These are phyloP conservation scores for Tethea ocularis DNA, from an alignment of 2,888 invertebrate species.

Conservation along the genomic window DNA sequence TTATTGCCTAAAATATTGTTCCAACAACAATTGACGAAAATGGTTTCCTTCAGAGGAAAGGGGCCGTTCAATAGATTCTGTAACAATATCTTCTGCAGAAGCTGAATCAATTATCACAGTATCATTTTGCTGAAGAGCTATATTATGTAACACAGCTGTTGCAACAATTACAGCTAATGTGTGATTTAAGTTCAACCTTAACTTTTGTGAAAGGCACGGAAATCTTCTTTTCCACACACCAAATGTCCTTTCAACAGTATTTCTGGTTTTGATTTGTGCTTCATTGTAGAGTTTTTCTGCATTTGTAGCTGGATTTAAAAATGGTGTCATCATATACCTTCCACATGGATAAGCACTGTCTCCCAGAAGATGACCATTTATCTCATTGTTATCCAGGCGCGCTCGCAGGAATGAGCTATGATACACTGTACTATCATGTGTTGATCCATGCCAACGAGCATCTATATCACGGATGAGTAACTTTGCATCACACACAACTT, in stretches of 20 bases:
- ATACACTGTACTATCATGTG: too few relatives aligned
- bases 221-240: constrained; percentile 30
- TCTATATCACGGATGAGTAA: constrained; percentile 23
- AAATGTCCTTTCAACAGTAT: constrained; percentile 27
- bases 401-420: neutral
- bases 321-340: constrained; percentile 22
- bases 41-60: too few relatives aligned
- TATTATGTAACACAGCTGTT: too few relatives aligned
- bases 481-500: constrained; percentile 28
- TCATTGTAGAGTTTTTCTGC: constrained; percentile 26
- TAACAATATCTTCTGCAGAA: too few relatives aligned
- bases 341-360: constrained; percentile 16
- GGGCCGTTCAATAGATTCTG: too few relatives aligned
- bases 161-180: too few relatives aligned
- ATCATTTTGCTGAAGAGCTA: too few relatives aligned
- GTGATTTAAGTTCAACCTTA: too few relatives aligned
- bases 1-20: too few relatives aligned
- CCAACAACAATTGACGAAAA: too few relatives aligned
- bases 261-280: constrained; percentile 25
- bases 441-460: constrained; percentile 16
- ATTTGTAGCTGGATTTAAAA: constrained; percentile 16
- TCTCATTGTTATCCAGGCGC: too few relatives aligned
- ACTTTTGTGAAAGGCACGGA: constrained; percentile 15
- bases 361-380: constrained; percentile 8
- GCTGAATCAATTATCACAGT: too few relatives aligned